These are phyloP conservation scores for Zaprionus africanus DNA, from an alignment of 1,140 invertebrate species.

Conservation along the genomic window DNA sequence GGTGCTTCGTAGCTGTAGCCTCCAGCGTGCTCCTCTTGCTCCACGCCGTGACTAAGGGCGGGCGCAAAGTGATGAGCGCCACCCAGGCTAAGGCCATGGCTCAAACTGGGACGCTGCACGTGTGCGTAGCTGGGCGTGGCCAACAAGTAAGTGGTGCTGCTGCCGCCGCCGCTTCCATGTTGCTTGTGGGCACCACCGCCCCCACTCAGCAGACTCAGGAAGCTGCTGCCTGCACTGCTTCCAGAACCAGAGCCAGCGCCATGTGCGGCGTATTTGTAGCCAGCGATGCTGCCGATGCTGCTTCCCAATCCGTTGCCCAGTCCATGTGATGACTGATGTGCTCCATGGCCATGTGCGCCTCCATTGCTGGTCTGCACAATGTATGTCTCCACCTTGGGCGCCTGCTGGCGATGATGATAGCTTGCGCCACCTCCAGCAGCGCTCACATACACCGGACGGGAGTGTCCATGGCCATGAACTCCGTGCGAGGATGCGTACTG, in stretches of 20 bases:
- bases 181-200: slow-evolving; percentile 47
- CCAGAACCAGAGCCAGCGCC: not conserved
- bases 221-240: slow-evolving; percentile 5
- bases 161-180: slow-evolving; percentile 25
- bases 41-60: slow-evolving; percentile 36
- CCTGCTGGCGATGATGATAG: slow-evolving; percentile 35
- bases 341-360: slow-evolving; percentile 3
- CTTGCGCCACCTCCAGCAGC: slow-evolving; percentile 8
- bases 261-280: slow-evolving; percentile 33
- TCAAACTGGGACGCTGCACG: slow-evolving; percentile 3
- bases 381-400: slow-evolving; percentile 69
- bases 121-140: slow-evolving; percentile 41
- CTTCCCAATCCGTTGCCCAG: slow-evolving; percentile 22
- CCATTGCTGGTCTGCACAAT: slow-evolving; percentile 61
- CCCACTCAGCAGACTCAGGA: slow-evolving; percentile 20
- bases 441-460: slow-evolving; percentile 37
- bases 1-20: slow-evolving; percentile 60
- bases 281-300: slow-evolving; percentile 10
- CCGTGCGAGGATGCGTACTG: slow-evolving; percentile 17
- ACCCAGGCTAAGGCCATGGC: slow-evolving; percentile 8
- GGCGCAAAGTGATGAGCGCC: slow-evolving; percentile 20
- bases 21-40: slow-evolving; percentile 31
- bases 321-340: slow-evolving; percentile 1
- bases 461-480: slow-evolving; percentile 32
- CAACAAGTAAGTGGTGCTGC: slow-evolving; percentile 49